Evolutionary conservation across 1,140 invertebrate species (phyloP).

Genomic region (Trinorchestia longiramus): DNA sequence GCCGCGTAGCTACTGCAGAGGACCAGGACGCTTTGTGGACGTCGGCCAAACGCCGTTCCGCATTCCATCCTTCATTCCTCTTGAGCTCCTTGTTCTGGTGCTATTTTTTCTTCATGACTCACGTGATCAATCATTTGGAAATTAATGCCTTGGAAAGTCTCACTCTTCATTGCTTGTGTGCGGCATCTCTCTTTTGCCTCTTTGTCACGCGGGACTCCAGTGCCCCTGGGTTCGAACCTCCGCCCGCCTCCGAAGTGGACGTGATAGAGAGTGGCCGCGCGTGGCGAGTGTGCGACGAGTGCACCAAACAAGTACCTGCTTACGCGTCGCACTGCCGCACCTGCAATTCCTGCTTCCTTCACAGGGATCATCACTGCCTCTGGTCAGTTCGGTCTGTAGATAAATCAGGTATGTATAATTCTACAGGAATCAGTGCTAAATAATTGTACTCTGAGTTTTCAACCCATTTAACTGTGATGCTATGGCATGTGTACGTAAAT

Average conservation of each 20-base stretch:
- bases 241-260: neutral
- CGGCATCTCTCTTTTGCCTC: neutral
- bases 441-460: neutral
- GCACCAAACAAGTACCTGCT: conserved; percentile 30
- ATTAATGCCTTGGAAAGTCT: conserved; percentile 18
- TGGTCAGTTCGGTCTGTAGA: neutral
- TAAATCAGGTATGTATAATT: neutral
- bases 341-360: conserved; percentile 33
- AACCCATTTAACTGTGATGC: neutral
- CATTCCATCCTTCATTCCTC: neutral
- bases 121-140: conserved; percentile 2
- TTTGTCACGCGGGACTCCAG: neutral
- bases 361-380: conserved; percentile 34
- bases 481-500: neutral
- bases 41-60: neutral
- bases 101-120: conserved; percentile 48
- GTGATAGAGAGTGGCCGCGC: conserved; percentile 29
- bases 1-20: neutral
- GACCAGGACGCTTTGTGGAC: neutral
- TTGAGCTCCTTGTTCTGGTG: conserved; percentile 26
- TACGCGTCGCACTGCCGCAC: conserved; percentile 44
- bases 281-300: conserved; percentile 18
- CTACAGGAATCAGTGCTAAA: neutral
- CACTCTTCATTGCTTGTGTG: conserved; percentile 5
- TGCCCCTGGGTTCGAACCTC: neutral